Evolutionary conservation across 2,888 invertebrate species (phyloP).

Genomic region (Cacoxenus indagator): DNA sequence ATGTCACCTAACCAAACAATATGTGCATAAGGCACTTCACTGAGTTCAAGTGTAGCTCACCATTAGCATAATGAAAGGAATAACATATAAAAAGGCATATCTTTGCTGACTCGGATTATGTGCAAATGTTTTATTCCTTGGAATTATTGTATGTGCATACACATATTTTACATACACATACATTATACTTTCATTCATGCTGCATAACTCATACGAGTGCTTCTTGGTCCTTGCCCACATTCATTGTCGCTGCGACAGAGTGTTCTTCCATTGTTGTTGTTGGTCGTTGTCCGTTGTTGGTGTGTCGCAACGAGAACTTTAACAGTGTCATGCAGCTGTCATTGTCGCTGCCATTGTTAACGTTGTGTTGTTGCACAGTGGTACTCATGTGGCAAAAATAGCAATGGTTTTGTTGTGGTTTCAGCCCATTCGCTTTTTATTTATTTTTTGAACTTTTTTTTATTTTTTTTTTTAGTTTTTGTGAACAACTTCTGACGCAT

Average conservation of each 20-base stretch:
- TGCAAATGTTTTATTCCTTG: background rate
- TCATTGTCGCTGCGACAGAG: too few relatives aligned
- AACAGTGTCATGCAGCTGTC: conserved; percentile 3
- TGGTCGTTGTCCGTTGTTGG: background rate
- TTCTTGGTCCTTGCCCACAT: background rate
- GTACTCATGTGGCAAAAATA: background rate
- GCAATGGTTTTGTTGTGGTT: background rate
- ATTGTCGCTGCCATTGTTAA: too few relatives aligned
- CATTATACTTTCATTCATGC: background rate
- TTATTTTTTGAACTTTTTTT: background rate
- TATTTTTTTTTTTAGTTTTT: background rate
- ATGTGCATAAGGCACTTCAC: background rate
- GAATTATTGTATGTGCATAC: background rate
- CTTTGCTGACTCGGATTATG: background rate
- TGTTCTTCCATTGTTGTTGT: too few relatives aligned
- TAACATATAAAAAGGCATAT: background rate
- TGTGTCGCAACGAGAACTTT: conserved; percentile 9
- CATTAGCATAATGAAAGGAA: background rate
- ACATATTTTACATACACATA: background rate
- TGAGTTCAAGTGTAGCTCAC: background rate
- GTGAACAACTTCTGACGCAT: background rate
- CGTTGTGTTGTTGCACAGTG: background rate
- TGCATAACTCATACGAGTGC: background rate
- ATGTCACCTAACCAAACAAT: background rate
- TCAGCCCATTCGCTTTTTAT: background rate